These are phyloP conservation scores for Dermatemys mawii DNA, from an alignment of 2,113 vertebrate genomes.

Conservation along the genomic window DNA sequence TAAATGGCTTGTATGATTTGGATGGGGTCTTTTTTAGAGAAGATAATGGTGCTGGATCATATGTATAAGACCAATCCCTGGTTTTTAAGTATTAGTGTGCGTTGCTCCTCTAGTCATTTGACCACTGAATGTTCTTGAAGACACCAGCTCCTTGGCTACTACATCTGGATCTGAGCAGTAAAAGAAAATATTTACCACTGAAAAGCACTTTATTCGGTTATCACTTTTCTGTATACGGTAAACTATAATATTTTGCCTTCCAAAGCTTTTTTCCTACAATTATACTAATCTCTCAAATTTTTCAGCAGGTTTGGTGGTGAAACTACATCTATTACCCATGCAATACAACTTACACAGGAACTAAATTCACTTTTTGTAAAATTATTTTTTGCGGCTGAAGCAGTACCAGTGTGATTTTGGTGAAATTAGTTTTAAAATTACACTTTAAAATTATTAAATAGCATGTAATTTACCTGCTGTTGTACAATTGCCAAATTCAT, in stretches of 20 bases:
- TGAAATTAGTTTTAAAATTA: neutral
- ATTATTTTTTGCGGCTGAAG: neutral
- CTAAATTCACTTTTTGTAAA: neutral
- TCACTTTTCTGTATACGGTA: neutral
- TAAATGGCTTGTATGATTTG: constrained; percentile 56
- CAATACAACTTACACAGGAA: neutral
- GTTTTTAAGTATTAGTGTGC: constrained; percentile 23
- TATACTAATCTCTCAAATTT: neutral
- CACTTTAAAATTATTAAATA: neutral
- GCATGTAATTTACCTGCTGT: neutral
- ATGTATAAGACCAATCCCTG: constrained; percentile 74
- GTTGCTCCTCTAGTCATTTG: constrained; percentile 40
- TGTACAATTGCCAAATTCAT: neutral
- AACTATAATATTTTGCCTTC: neutral
- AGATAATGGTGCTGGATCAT: constrained; percentile 71
- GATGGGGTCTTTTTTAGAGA: constrained; percentile 39
- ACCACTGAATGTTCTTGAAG: constrained; percentile 22
- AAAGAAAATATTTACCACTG: constrained; percentile 28
- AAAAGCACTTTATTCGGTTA: constrained; percentile 59
- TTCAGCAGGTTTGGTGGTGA: neutral
- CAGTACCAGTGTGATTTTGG: neutral
- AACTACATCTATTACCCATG: neutral
- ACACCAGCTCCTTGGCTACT: neutral
- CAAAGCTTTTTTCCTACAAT: neutral
- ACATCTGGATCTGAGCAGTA: constrained; percentile 10